These are phyloP conservation scores for Girardinus metallicus DNA, from an alignment of 2,797 vertebrate species.

Conservation along the genomic window DNA sequence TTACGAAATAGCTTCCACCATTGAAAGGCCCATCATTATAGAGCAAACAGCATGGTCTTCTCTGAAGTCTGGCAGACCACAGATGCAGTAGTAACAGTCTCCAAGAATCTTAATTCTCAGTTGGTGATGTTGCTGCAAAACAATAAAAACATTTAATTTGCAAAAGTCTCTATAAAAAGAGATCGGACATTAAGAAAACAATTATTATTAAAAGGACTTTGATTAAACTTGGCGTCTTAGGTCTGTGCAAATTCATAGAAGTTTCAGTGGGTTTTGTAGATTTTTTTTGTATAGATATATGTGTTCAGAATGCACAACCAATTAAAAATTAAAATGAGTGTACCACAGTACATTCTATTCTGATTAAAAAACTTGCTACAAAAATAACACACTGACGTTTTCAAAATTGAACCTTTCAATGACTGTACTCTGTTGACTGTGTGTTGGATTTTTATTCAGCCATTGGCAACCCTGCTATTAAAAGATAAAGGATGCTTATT, in stretches of 20 bases:
- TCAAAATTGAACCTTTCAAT: not conserved
- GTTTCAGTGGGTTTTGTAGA: not conserved
- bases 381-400: not conserved
- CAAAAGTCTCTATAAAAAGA: not conserved
- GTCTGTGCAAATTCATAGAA: too few relatives aligned
- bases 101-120: slow-evolving; percentile 95
- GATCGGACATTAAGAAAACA: not conserved
- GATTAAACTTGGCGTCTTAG: not conserved
- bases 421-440: not conserved
- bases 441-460: not conserved
- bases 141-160: not conserved
- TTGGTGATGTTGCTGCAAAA: slow-evolving; percentile 88
- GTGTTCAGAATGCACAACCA: too few relatives aligned
- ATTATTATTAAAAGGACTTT: not conserved
- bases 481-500: not conserved
- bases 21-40: slow-evolving; percentile 93
- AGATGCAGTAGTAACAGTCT: slow-evolving; percentile 97
- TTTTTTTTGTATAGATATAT: not conserved
- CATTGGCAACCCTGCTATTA: not conserved
- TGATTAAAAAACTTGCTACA: too few relatives aligned
- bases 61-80: slow-evolving; percentile 92
- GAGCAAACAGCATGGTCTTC: slow-evolving; percentile 93
- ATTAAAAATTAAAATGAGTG: too few relatives aligned
- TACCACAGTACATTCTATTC: too few relatives aligned
- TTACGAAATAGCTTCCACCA: slow-evolving; percentile 97